A percentile compares a stretch with the other conserved stretches of the same genome.
phyloP scores from a whole-genome alignment of 2,888 invertebrate species.

The Dasysyrphus albostriatus region DNA sequence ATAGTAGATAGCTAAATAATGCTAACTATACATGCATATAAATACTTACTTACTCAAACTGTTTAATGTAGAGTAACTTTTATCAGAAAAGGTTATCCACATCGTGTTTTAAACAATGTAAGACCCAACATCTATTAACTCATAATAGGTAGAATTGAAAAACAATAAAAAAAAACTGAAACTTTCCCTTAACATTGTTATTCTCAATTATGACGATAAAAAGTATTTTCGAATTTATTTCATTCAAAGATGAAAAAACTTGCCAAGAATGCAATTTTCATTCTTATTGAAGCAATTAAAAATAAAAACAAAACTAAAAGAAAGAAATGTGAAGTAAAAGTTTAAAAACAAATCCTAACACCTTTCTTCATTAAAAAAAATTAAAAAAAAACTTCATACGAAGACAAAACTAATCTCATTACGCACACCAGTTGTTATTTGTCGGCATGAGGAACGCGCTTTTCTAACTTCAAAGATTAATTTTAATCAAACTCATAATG shows the following conservation, averaged over 20 bases:
- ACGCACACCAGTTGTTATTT: slow-evolving; percentile 46
- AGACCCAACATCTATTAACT: too few species aligned
- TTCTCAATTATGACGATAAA: not conserved
- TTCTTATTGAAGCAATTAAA: slow-evolving; percentile 12
- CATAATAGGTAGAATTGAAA: not conserved
- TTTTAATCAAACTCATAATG: slow-evolving; percentile 62
- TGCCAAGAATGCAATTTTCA: not conserved
- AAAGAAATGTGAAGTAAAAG: not conserved
- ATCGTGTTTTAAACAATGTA: too few species aligned
- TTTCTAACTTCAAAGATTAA: slow-evolving; percentile 46
- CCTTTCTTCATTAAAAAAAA: slow-evolving; percentile 3
- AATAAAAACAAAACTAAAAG: not conserved
- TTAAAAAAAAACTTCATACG: not conserved
- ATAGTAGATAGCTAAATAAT: too few species aligned
- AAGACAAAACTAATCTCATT: slow-evolving; percentile 57
- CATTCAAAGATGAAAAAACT: not conserved
- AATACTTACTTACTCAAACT: too few species aligned
- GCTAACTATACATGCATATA: too few species aligned
- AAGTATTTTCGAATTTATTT: not conserved
- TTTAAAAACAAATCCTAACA: not conserved
- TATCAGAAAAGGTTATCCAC: too few species aligned
- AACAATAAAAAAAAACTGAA: not conserved
- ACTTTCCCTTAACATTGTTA: not conserved
- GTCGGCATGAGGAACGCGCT: slow-evolving; percentile 20
- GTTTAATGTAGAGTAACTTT: too few species aligned